These are phyloP conservation scores for Austrolebias charrua DNA, from an alignment of 2,797 vertebrate genomes.

Conservation along the genomic window DNA sequence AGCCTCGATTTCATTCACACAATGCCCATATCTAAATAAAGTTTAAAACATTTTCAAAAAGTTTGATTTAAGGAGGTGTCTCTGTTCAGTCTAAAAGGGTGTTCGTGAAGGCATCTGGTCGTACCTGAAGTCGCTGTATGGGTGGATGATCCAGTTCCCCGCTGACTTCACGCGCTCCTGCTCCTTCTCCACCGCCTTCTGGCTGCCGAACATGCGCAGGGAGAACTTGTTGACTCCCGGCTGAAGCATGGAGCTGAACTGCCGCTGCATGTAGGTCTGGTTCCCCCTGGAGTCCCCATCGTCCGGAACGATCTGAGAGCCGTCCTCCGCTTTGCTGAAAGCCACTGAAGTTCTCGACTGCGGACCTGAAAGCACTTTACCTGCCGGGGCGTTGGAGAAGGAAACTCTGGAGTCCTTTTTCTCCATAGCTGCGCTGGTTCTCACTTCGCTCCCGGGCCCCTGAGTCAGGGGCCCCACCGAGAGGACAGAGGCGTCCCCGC, in stretches of 20 bases:
- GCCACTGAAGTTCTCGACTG: conserved; percentile 70
- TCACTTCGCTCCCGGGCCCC: conserved; percentile 70
- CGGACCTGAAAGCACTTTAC: conserved; percentile 63
- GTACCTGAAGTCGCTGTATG: conserved; percentile 98
- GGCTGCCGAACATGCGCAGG: conserved; percentile 97
- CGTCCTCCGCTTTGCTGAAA: conserved; percentile 79
- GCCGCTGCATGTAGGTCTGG: conserved; percentile 94
- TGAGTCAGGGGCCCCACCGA: conserved; percentile 62
- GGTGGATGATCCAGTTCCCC: conserved; percentile 98
- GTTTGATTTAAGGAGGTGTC: too few relatives aligned
- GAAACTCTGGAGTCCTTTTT: conserved; percentile 82
- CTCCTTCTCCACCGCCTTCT: conserved; percentile 95
- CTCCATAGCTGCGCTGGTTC: conserved; percentile 54
- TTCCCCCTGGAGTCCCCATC: conserved; percentile 82
- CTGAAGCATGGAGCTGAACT: conserved; percentile 94
- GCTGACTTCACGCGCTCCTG: conserved; percentile 96
- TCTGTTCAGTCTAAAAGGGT: neutral
- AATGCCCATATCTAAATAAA: too few relatives aligned
- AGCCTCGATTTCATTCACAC: too few relatives aligned
- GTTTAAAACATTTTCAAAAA: too few relatives aligned
- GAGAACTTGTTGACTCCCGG: conserved; percentile 99
- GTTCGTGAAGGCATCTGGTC: conserved; percentile 18
- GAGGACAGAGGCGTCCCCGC: conserved; percentile 73
- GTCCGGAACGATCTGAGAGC: conserved; percentile 81
- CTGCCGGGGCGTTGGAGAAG: conserved; percentile 73